Percentiles rank a stretch among this genome's conserved stretches.
These are phyloP conservation scores for Molossus alvarezi DNA, from an alignment of 2,797 vertebrate species.

Conservation along the genomic window DNA sequence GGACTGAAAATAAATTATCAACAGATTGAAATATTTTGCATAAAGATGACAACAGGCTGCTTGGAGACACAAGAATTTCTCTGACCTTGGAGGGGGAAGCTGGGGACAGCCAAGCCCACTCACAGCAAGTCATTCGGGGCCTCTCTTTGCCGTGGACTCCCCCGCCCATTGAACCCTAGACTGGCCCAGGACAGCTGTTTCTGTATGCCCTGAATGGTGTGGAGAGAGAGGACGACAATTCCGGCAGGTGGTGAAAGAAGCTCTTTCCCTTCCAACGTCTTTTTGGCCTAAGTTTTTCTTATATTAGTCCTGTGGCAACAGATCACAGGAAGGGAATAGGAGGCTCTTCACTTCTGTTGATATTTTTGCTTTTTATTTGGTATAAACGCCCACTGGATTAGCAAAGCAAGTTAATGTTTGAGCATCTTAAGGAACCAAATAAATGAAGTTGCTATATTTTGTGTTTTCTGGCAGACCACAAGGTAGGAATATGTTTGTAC, in stretches of 20 bases:
- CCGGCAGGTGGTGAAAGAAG: constrained; percentile 67
- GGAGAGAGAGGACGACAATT: neutral
- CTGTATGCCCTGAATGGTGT: constrained; percentile 20
- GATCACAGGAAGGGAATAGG: constrained; percentile 72
- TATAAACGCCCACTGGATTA: constrained; percentile 37
- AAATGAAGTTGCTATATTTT: constrained; percentile 52
- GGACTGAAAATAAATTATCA: neutral
- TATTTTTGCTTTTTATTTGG: constrained; percentile 70
- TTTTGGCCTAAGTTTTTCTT: constrained; percentile 66
- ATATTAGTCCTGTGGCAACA: constrained; percentile 49
- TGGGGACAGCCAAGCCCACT: constrained; percentile 70
- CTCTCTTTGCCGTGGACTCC: constrained; percentile 43
- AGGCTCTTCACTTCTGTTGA: constrained; percentile 36
- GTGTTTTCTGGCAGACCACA: constrained; percentile 4
- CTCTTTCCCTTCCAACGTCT: neutral
- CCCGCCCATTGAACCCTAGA: neutral
- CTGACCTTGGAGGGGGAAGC: constrained; percentile 20
- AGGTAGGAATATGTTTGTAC: neutral
- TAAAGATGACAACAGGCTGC: constrained; percentile 24
- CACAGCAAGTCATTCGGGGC: constrained; percentile 41
- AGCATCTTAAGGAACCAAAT: constrained; percentile 52
- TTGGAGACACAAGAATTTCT: constrained; percentile 57
- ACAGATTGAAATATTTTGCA: constrained; percentile 24
- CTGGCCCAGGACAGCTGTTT: constrained; percentile 26
- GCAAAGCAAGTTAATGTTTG: constrained; percentile 39